Evolutionary conservation across 2,113 vertebrate species (phyloP).

Genomic region (Vombatus ursinus): DNA sequence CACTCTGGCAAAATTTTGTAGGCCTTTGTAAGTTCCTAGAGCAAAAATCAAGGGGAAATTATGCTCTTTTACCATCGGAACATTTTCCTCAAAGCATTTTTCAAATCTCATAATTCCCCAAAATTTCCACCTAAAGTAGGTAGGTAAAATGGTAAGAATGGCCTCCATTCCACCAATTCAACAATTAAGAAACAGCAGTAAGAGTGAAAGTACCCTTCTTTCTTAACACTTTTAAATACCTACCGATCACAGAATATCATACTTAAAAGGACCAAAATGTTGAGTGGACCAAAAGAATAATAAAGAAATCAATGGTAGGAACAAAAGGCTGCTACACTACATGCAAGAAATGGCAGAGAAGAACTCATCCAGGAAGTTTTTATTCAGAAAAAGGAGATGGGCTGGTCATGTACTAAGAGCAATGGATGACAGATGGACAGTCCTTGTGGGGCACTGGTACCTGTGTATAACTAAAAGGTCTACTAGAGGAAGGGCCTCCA

Average conservation of each 20-base stretch:
- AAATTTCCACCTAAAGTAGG: not conserved
- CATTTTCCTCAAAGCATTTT: conserved; percentile 9
- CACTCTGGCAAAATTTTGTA: not conserved
- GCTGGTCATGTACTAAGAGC: no score
- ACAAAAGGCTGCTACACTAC: not conserved
- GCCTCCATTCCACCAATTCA: not conserved
- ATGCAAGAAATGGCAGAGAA: not conserved
- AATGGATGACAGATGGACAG: no score
- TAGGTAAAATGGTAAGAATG: not conserved
- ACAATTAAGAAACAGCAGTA: not conserved
- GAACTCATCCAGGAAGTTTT: not conserved
- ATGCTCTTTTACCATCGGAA: not conserved
- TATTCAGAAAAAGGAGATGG: no score
- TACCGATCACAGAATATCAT: not conserved
- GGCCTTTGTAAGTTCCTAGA: not conserved
- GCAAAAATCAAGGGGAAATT: not conserved
- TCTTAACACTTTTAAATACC: not conserved
- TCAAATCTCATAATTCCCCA: conserved; percentile 21
- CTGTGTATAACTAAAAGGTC: no score
- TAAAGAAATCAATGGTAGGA: not conserved
- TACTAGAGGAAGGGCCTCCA: no score
- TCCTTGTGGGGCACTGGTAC: no score
- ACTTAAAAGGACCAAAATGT: not conserved
- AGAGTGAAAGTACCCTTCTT: not conserved
- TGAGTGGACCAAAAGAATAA: not conserved